Percentiles rank a stretch among this genome's conserved stretches.
phyloP scores from a whole-genome alignment of 2,113 vertebrate species.

The Ifrita kowaldi region DNA sequence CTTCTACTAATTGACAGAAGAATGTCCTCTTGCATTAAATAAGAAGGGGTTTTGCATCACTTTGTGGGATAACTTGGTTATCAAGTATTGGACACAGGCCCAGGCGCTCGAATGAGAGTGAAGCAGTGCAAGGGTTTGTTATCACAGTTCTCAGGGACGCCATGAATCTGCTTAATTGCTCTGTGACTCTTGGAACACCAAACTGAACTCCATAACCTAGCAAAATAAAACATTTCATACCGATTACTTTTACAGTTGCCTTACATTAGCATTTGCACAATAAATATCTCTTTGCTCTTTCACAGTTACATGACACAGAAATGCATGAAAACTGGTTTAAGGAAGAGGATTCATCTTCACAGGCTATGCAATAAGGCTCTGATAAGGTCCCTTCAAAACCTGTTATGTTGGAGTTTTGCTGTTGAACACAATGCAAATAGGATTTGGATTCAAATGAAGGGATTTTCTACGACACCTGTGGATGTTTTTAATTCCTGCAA shows the following conservation, averaged over 20 bases:
- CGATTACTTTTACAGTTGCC: not conserved
- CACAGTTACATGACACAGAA: not conserved
- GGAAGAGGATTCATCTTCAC: not conserved
- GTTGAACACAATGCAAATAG: not conserved
- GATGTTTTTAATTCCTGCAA: not conserved
- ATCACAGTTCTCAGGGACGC: not conserved
- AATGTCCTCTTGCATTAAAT: not conserved
- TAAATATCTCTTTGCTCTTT: not conserved
- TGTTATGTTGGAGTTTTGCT: not conserved
- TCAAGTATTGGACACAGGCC: not conserved
- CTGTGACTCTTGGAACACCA: not conserved
- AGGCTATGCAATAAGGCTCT: not conserved
- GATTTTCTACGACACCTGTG: not conserved
- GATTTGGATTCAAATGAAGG: not conserved
- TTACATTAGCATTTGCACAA: not conserved
- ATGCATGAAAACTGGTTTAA: not conserved
- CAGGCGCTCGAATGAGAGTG: not conserved
- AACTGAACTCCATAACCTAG: not conserved
- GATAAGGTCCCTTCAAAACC: not conserved
- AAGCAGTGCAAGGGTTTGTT: not conserved
- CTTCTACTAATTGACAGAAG: slow-evolving; percentile 1
- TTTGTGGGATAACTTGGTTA: not conserved
- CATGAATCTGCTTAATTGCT: not conserved
- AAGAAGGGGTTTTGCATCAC: not conserved
- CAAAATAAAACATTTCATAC: not conserved